These are phyloP conservation scores for Nebria brevicollis DNA, from an alignment of 2,888 invertebrate genomes.

Conservation along the genomic window DNA sequence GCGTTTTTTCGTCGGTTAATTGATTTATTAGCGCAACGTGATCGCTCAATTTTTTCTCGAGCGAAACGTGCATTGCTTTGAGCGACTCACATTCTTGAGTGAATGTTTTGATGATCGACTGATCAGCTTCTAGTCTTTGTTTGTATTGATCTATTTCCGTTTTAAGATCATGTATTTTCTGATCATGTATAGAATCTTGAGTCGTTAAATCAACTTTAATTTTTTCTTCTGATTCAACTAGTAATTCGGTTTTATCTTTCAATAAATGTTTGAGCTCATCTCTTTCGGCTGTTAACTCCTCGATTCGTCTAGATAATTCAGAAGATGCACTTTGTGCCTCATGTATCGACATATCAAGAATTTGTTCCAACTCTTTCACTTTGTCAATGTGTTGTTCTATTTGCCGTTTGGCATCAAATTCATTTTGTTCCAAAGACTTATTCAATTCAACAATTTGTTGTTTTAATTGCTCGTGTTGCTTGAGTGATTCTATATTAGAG, in stretches of 20 bases:
- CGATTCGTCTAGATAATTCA: constrained; percentile 50
- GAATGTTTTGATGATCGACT: constrained; percentile 29
- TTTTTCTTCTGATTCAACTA: constrained; percentile 55
- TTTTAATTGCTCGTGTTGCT: constrained; percentile 37
- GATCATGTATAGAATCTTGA: constrained; percentile 62
- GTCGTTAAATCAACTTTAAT: constrained; percentile 62
- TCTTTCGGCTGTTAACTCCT: constrained; percentile 48
- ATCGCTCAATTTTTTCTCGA: constrained; percentile 36
- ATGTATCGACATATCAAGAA: constrained; percentile 48
- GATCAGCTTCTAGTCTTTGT: constrained; percentile 19
- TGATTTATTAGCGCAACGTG: constrained; percentile 38
- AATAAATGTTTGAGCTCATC: constrained; percentile 51
- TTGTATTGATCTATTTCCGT: constrained; percentile 54
- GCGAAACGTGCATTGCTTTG: not conserved
- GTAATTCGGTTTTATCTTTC: constrained; percentile 51
- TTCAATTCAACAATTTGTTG: constrained; percentile 51
- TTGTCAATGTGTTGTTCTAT: constrained; percentile 61
- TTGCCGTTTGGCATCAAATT: constrained; percentile 59
- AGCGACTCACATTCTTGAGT: constrained; percentile 49
- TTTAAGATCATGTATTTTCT: constrained; percentile 63
- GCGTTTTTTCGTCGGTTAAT: constrained; percentile 46
- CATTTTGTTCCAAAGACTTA: constrained; percentile 62
- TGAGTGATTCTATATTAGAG: constrained; percentile 33
- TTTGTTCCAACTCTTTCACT: constrained; percentile 46
- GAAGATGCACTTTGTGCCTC: constrained; percentile 64